These are phyloP conservation scores for Fragum whitleyi DNA, from an alignment of 2,888 invertebrate genomes.

Conservation along the genomic window DNA sequence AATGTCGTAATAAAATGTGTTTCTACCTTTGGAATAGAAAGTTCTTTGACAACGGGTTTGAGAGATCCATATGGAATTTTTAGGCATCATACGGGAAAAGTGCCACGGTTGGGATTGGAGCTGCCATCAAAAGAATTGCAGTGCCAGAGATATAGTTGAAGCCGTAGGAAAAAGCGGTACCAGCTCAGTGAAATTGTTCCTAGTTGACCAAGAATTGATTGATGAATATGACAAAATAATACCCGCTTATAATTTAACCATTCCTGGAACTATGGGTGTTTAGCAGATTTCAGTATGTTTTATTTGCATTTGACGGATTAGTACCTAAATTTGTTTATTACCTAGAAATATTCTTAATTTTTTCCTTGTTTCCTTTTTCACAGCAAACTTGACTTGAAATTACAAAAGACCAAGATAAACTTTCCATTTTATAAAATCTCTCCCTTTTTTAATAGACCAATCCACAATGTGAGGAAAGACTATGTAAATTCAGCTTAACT, in stretches of 20 bases:
- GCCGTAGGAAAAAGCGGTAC: background rate
- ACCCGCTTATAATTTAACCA: background rate
- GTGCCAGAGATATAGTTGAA: conserved; percentile 29
- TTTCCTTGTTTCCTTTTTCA: too few relatives aligned
- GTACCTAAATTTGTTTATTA: too few relatives aligned
- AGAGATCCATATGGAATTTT: conserved; percentile 77
- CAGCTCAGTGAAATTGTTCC: background rate
- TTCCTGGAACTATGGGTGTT: conserved; percentile 18
- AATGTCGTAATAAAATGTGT: conserved; percentile 82
- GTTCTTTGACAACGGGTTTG: conserved; percentile 65
- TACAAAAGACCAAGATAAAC: too few relatives aligned
- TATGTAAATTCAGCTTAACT: too few relatives aligned
- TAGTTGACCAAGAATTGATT: background rate
- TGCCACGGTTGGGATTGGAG: conserved; percentile 80
- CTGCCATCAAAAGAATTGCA: conserved; percentile 75
- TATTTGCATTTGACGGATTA: too few relatives aligned
- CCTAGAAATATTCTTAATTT: too few relatives aligned
- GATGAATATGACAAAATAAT: background rate
- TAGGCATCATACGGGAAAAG: conserved; percentile 82
- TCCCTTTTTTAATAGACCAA: too few relatives aligned
- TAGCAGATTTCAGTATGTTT: background rate
- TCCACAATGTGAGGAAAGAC: too few relatives aligned
- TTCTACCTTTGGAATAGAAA: conserved; percentile 69
- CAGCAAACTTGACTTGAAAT: too few relatives aligned
- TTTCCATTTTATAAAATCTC: too few relatives aligned